phyloP scores from a whole-genome alignment of 2,797 vertebrate species.

The Gallinago solitaria region DNA sequence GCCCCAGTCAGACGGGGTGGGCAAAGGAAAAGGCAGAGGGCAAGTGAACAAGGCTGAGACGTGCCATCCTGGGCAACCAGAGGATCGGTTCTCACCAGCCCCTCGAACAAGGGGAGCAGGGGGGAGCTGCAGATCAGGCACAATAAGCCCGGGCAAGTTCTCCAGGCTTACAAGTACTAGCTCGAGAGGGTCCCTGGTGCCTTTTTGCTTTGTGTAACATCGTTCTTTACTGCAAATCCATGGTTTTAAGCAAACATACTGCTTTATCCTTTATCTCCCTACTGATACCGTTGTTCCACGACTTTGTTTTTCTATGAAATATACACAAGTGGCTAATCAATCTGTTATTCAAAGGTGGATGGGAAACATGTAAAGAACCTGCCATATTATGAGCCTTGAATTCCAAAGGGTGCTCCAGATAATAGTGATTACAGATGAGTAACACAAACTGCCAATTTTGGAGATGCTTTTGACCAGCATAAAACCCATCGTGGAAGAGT shows the following conservation, averaged over 20 bases:
- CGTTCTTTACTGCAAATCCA: neutral
- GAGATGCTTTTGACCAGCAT: neutral
- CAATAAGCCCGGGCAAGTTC: neutral
- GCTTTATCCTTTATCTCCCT: neutral
- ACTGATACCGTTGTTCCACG: neutral
- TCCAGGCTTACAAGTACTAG: neutral
- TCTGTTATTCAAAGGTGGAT: neutral
- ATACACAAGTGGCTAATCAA: neutral
- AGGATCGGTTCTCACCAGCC: neutral
- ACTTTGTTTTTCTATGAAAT: neutral
- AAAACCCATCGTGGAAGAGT: neutral
- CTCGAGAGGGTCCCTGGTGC: neutral
- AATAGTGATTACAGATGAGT: neutral
- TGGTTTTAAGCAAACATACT: neutral
- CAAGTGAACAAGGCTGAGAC: neutral
- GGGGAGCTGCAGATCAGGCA: neutral
- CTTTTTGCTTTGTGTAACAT: neutral
- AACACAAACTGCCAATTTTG: neutral
- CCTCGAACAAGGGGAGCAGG: neutral
- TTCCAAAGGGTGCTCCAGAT: neutral
- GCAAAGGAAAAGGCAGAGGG: neutral
- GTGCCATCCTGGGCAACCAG: accelerated
- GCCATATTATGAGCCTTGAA: neutral
- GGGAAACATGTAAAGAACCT: neutral
- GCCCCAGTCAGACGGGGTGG: neutral